Evolutionary conservation across 2,888 invertebrate species (phyloP), one percentile per base, ranked within the genome.

Genomic region (Seladonia tumulorum): DNA sequence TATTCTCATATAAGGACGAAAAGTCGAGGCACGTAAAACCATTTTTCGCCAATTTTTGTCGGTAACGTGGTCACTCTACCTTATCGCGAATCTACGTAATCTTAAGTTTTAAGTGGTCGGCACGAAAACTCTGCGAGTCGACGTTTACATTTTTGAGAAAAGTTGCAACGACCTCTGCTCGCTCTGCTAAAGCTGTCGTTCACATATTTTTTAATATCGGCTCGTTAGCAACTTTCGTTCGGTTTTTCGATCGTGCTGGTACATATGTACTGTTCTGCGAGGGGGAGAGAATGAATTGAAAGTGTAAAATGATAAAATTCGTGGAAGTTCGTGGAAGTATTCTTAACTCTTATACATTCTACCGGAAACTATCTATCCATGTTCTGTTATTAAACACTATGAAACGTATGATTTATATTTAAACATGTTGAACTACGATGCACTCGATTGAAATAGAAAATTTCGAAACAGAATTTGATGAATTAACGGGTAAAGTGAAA

Each of bases 91-190:
- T 35, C 35, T 35, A 35, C 35, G 2, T 2, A 35, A 3, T 4
- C 35, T 35, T 35, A 3, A 3, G 3, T 35, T 3, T 35, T 2
- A 35, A n/a, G 47, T 57, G 25, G 25, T 18, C n/a, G 14, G 7
- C 22, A 7, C 16, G 42, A 5, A 18, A 79, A 53, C 63, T 53
- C 29, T 12, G 57, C 39, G 49, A 81, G 81, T 53, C n/a, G 42
- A 42, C 49, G 25, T 35, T 72, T 45, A 22, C 57, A 72, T 81
- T 76, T 81, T 72, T 60, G 18, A 70, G 4, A 66, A 39, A 71
- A 71, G 75, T 63, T 49, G 22, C 1, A 68, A 68, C 39, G 10
- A 35, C 2, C 39, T 14, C n/a, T 39, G 22, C n/a, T 68, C n/a
- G 22, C 10, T 5, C 39, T 35, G 4, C 14, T 42, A 5, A 5